phyloP scores from a whole-genome alignment of 2,888 invertebrate species.

The Neoitamus cyanurus region DNA sequence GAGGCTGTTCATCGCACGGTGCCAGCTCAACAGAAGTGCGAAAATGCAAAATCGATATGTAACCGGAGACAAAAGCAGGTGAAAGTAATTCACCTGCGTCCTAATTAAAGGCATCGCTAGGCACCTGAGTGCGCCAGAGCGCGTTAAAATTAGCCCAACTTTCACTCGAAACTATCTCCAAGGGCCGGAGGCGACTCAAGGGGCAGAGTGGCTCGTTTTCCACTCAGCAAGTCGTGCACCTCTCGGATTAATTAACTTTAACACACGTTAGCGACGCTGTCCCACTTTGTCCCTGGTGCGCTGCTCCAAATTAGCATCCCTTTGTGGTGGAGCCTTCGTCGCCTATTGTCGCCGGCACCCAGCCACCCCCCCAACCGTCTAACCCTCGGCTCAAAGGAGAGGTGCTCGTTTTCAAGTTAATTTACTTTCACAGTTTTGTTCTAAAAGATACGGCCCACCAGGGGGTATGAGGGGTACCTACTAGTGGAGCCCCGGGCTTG shows the following conservation, averaged over 20 bases:
- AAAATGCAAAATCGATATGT: conserved; percentile 23
- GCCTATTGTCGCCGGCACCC: background rate
- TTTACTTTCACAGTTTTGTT: conserved; percentile 45
- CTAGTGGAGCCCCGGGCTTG: background rate
- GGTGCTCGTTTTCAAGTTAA: conserved; percentile 47
- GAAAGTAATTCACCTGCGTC: background rate
- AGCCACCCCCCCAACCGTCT: background rate
- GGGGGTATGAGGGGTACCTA: background rate
- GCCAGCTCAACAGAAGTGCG: background rate
- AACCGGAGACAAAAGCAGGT: background rate
- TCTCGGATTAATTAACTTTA: conserved; percentile 35
- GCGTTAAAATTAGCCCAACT: conserved; percentile 23
- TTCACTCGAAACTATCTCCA: background rate
- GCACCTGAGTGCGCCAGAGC: background rate
- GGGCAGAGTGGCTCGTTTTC: background rate
- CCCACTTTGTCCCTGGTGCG: conserved; percentile 39
- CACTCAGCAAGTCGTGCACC: conserved; percentile 22
- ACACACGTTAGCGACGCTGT: conserved; percentile 47
- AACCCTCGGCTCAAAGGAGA: background rate
- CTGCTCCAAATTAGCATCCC: conserved; percentile 47
- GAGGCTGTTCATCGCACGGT: background rate
- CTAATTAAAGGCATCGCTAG: conserved; percentile 15
- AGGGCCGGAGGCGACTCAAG: background rate
- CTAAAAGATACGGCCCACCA: background rate
- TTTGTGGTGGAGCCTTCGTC: conserved; percentile 43